phyloP scores from a whole-genome alignment of 2,888 invertebrate genomes.

The Abscondita cerata region DNA sequence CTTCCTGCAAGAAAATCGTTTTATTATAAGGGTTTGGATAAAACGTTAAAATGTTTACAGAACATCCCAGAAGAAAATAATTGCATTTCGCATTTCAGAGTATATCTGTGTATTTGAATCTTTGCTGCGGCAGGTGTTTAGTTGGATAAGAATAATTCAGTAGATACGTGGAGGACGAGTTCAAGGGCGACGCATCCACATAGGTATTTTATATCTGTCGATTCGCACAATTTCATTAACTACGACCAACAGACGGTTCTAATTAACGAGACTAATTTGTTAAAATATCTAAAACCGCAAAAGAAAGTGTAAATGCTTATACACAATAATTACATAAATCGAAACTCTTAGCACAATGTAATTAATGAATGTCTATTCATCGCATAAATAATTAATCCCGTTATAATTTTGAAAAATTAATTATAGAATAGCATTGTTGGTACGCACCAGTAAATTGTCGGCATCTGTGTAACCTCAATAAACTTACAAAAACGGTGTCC shows the following conservation, averaged over 20 bases:
- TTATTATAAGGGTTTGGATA: constrained; percentile 7
- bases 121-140: constrained; percentile 20
- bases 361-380: too few relatives aligned
- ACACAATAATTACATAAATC: too few relatives aligned
- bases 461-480: constrained; percentile 8
- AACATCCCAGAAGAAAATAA: constrained; percentile 1
- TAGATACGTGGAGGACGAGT: constrained; percentile 19
- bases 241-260: too few relatives aligned
- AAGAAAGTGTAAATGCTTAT: too few relatives aligned
- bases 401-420: constrained; percentile 4
- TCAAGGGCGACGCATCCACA: constrained; percentile 13
- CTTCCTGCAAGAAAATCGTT: constrained; percentile 15
- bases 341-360: too few relatives aligned
- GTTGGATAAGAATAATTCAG: constrained; percentile 21
- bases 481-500: not conserved
- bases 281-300: too few relatives aligned
- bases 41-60: constrained; percentile 6
- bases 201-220: constrained; percentile 8
- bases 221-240: too few relatives aligned
- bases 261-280: too few relatives aligned
- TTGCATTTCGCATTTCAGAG: constrained; percentile 6
- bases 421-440: constrained; percentile 8
- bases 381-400: not conserved
- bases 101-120: constrained; percentile 6
- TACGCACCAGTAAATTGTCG: constrained; percentile 9